Conservation (phyloP, 2,888 invertebrate genomes). For the Adineta ricciae region DNA sequence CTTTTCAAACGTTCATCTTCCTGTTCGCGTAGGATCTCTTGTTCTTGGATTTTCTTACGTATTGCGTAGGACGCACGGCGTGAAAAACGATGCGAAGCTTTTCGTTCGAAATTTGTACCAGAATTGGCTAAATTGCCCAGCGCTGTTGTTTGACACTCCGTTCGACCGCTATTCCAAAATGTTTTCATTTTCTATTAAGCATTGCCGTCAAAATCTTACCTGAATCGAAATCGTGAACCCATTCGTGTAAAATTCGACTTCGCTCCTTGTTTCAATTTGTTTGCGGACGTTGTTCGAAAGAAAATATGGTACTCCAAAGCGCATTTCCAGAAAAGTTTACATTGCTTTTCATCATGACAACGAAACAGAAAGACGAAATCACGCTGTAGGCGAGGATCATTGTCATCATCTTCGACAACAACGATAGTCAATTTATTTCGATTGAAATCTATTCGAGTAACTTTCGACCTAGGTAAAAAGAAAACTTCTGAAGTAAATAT, state of each 20-base stretch:
- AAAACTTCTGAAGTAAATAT: no score
- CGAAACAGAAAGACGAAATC: slow-evolving; percentile 96
- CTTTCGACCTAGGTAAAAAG: slow-evolving; percentile 35
- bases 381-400: slow-evolving; percentile 59
- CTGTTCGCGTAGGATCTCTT: slow-evolving; percentile 3
- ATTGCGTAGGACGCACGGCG: slow-evolving; percentile 54
- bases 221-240: slow-evolving; percentile 9
- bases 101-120: slow-evolving; percentile 86
- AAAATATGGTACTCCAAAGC: slow-evolving; percentile 98
- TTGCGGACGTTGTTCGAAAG: slow-evolving; percentile 66
- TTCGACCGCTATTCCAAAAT: slow-evolving; percentile 60
- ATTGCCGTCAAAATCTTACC: background rate
- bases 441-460: slow-evolving; percentile 70
- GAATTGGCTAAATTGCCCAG: slow-evolving; percentile 65
- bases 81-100: slow-evolving; percentile 90
- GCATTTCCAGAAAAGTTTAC: slow-evolving; percentile 99
- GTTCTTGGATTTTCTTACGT: slow-evolving; percentile 29
- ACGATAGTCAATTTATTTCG: slow-evolving; percentile 90
- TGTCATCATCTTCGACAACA: slow-evolving; percentile 92
- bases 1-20: slow-evolving; percentile 18
- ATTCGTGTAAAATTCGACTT: background rate
- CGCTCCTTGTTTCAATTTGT: background rate
- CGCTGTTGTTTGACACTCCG: slow-evolving; percentile 91
- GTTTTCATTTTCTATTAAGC: background rate
- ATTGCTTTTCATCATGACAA: slow-evolving; percentile 83